These are phyloP conservation scores for Caenorhabditis wallacei DNA, from an alignment of 2,888 invertebrate genomes.

Conservation along the genomic window DNA sequence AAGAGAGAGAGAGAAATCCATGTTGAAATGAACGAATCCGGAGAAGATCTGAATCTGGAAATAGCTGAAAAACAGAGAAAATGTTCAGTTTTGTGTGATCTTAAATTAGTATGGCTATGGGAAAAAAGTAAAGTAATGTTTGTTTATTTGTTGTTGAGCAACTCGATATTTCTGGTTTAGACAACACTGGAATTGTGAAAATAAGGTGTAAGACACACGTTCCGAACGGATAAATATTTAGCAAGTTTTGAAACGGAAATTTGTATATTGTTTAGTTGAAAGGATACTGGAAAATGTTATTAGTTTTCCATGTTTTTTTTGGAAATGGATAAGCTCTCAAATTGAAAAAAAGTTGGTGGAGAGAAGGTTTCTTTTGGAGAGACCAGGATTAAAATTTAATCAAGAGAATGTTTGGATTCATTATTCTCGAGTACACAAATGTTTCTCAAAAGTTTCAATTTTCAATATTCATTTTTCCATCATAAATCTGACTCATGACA, in stretches of 20 bases:
- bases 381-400: neutral
- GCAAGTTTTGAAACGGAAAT: conserved; percentile 37
- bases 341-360: neutral
- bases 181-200: conserved; percentile 17
- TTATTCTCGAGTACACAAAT: neutral
- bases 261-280: conserved; percentile 19
- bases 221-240: conserved; percentile 29
- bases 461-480: neutral
- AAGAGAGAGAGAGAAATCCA: neutral
- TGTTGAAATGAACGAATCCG: neutral
- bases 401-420: neutral
- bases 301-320: conserved; percentile 8
- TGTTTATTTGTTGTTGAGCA: conserved; percentile 45
- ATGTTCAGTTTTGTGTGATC: conserved; percentile 37
- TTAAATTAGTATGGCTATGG: conserved; percentile 48
- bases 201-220: conserved; percentile 29
- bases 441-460: neutral
- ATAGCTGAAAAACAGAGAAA: conserved; percentile 2
- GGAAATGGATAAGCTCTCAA: neutral
- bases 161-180: conserved; percentile 38
- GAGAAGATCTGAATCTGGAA: conserved; percentile 24
- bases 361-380: neutral
- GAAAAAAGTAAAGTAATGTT: conserved; percentile 44
- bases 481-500: neutral
- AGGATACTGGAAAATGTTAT: conserved; percentile 21